These are phyloP conservation scores for Saxicola maurus DNA, from an alignment of 2,797 vertebrate species.

Conservation along the genomic window DNA sequence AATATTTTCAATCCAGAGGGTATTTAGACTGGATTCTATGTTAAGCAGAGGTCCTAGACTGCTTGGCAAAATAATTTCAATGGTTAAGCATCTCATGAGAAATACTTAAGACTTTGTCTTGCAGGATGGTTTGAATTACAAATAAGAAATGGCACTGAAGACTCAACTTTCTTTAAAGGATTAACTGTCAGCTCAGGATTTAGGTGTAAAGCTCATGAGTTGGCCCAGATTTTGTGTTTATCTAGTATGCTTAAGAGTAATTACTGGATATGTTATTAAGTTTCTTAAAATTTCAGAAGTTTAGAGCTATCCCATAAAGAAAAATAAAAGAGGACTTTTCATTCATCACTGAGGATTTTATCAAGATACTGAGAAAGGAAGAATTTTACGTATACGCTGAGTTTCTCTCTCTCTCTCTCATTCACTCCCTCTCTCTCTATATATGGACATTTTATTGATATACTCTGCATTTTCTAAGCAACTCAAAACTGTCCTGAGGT, in stretches of 20 bases:
- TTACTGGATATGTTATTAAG: background rate
- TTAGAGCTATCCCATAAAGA: background rate
- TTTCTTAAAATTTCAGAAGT: background rate
- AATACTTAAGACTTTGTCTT: background rate
- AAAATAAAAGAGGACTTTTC: background rate
- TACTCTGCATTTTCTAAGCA: background rate
- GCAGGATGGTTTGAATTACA: slow-evolving; percentile 32
- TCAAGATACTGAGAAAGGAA: background rate
- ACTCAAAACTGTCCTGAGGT: background rate
- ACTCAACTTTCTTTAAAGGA: background rate
- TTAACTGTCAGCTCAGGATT: background rate
- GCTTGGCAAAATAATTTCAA: background rate
- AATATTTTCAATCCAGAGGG: background rate
- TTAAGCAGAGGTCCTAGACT: slow-evolving; percentile 1
- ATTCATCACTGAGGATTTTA: background rate
- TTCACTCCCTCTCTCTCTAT: background rate
- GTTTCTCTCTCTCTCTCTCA: background rate
- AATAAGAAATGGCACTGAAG: background rate
- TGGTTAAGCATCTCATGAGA: background rate
- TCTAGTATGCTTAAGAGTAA: background rate
- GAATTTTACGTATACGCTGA: background rate
- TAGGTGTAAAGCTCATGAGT: background rate
- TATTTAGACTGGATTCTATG: slow-evolving; percentile 17
- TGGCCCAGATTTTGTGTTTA: background rate
- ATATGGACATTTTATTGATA: background rate